Evolutionary conservation across 2,888 invertebrate genomes (phyloP).

Genomic region (Oconnorella tubifera): DNA sequence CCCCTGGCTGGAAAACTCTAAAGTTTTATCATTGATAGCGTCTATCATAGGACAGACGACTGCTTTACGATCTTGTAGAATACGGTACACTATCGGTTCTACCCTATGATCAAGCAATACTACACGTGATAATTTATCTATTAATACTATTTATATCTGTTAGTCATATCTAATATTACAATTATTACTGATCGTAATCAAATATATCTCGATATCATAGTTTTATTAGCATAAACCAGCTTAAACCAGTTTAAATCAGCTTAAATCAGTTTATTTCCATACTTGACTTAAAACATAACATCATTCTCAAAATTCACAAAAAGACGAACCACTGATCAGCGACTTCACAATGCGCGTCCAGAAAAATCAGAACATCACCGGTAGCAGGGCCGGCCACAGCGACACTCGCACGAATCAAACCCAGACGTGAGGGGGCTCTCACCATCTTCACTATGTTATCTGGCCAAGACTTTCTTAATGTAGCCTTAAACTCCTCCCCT

Average conservation of each 20-base stretch:
- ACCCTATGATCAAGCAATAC: too few relatives aligned
- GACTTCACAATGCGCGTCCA: constrained; percentile 58
- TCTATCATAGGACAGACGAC: constrained; percentile 93
- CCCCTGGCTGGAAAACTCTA: constrained; percentile 56
- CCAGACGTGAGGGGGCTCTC: constrained; percentile 72
- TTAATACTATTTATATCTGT: too few relatives aligned
- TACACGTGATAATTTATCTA: too few relatives aligned
- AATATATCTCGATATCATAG: too few relatives aligned
- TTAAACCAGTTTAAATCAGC: too few relatives aligned
- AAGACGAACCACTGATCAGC: too few relatives aligned
- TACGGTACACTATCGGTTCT: constrained; percentile 80
- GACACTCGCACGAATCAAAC: constrained; percentile 83
- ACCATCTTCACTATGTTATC: constrained; percentile 67
- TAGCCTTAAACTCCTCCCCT: neutral
- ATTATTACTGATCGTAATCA: too few relatives aligned
- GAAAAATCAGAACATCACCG: constrained; percentile 55
- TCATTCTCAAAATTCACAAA: too few relatives aligned
- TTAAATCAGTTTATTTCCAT: too few relatives aligned
- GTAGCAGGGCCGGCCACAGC: constrained; percentile 78
- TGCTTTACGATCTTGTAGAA: constrained; percentile 73
- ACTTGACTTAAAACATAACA: too few relatives aligned
- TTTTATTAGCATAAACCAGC: too few relatives aligned
- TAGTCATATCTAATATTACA: too few relatives aligned
- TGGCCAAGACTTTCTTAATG: constrained; percentile 41
- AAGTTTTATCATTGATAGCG: constrained; percentile 76